A percentile compares a stretch with the other conserved stretches of the same genome.
Conservation (phyloP, 2,888 invertebrate genomes). For the Liodrosophila aerea region DNA sequence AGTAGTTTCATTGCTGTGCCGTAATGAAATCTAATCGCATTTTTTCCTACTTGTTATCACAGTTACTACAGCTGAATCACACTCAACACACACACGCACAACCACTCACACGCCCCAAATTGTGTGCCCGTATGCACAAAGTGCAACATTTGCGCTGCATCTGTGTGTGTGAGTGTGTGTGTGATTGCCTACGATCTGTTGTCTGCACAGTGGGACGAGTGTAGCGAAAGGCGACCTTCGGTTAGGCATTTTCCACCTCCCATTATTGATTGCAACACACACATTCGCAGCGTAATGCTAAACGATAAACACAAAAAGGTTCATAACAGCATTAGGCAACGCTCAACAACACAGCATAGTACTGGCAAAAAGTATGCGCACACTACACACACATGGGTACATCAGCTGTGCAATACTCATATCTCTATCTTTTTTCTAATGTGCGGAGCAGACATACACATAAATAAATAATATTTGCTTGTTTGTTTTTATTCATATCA, state of each 20-base stretch:
- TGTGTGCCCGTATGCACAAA: constrained; percentile 37
- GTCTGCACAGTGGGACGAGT: constrained; percentile 36
- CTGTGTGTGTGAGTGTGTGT: constrained; percentile 8
- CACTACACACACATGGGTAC: constrained; percentile 5
- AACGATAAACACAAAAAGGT: constrained; percentile 46
- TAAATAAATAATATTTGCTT: neutral
- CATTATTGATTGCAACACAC: constrained; percentile 41
- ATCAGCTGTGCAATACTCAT: constrained; percentile 13
- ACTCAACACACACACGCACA: constrained; percentile 17
- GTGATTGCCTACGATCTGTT: constrained; percentile 16
- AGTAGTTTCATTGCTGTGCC: constrained; percentile 36
- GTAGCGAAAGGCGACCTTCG: constrained; percentile 32
- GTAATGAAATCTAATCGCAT: constrained; percentile 65
- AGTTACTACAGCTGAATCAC: constrained; percentile 17
- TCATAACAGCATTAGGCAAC: constrained; percentile 47
- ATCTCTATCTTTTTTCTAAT: constrained; percentile 6
- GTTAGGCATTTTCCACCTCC: constrained; percentile 7
- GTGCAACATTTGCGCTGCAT: constrained; percentile 22
- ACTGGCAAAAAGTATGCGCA: neutral
- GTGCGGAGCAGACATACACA: neutral
- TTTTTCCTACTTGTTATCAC: constrained; percentile 54
- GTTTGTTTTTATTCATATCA: constrained; percentile 28
- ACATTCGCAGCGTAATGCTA: constrained; percentile 40
- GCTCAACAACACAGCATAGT: constrained; percentile 10
- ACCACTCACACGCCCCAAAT: constrained; percentile 42